Evolutionary conservation across 1,140 invertebrate species (phyloP), one percentile per base, ranked within the genome.

Genomic region (Drosophila santomea): DNA sequence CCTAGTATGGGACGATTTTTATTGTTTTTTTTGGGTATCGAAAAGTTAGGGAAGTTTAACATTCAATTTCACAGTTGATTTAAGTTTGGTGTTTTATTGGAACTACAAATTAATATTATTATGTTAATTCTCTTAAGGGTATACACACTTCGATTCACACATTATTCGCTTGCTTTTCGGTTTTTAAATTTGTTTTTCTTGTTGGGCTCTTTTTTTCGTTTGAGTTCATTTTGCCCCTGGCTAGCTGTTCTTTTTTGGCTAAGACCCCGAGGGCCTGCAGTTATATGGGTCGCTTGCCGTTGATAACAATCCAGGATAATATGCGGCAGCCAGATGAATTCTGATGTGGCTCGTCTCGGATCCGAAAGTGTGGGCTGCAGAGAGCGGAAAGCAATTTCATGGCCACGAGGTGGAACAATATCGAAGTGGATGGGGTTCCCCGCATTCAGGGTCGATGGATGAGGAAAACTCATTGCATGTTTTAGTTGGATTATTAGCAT

Each of bases 201-300:
- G 61, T 68, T 67, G 44, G 23, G 44, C 43, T 45, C 43, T 55
- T 74, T 73, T 73, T 78, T 78, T 82, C 55, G 72, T 80, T 85
- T 78, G 68, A 85, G 81, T 85, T 85, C 78, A 85, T 85, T 80
- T 86, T 79, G 83, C 51, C 66, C 51, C 51, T 20, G 43, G 41
- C 67, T 2, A 45, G 56, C 78, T 63, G 45, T 75, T 64, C 39
- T 71, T 78, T 68, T 59, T 68, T 57, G 62, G 44, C 58, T 58
- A 41, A 23, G 55, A 36, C 60, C 71, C 51, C 39, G 23, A 64
- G 58, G 45, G 32, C 79, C 61, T 67, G 58, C 79, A 86, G 79
- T 88, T 86, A 86, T 86, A 88, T 88, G 82, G 82, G 82, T 86
- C 82, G 82, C 82, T 84, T 84, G 68, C 54, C 57, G 78, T 69